Percentiles rank a stretch among this genome's conserved stretches.
Conservation (phyloP, 2,113 vertebrate genomes). For the Uropsilus gracilis region DNA sequence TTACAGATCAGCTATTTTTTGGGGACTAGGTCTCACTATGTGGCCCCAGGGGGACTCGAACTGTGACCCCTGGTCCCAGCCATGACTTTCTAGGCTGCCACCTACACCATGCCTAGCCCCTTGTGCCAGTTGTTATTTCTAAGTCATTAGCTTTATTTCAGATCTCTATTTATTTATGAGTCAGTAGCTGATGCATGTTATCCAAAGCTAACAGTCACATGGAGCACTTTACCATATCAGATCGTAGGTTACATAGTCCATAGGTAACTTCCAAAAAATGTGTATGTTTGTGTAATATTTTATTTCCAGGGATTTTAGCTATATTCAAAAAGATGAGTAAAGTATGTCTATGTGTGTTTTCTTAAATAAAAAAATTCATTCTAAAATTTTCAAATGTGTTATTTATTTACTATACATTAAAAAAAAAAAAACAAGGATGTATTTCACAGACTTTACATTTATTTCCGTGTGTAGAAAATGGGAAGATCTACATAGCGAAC, state of each 20-base stretch:
- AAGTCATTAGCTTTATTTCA: no score
- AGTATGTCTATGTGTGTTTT: background rate
- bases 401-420: background rate
- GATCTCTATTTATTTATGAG: no score
- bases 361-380: background rate
- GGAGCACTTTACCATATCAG: background rate
- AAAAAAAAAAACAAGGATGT: background rate
- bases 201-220: no score
- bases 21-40: no score
- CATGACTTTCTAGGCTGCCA: no score
- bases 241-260: background rate
- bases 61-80: no score
- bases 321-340: background rate
- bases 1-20: no score
- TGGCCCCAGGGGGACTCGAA: no score
- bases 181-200: no score
- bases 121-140: no score
- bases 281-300: background rate
- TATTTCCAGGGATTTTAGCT: background rate
- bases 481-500: background rate
- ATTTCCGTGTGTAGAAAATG: background rate
- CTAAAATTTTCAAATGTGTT: background rate
- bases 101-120: no score
- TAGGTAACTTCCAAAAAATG: background rate
- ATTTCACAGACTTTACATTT: background rate